Evolutionary conservation across 1,140 invertebrate genomes (phyloP).

Genomic region (Neotoxoptera formosana): DNA sequence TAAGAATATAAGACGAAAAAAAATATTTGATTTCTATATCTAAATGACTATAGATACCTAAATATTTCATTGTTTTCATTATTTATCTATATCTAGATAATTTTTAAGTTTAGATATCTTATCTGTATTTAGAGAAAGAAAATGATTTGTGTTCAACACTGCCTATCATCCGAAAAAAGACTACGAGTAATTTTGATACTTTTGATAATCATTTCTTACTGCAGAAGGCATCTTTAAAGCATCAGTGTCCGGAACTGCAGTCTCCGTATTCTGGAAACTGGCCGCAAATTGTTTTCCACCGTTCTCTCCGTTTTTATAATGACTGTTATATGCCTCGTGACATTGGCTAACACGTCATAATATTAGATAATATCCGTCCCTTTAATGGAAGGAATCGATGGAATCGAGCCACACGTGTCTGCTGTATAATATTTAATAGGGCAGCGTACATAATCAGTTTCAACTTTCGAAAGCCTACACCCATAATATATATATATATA

Average conservation of each 20-base stretch:
- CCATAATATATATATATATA: not conserved
- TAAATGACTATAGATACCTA: too few species aligned
- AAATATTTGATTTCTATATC: too few species aligned
- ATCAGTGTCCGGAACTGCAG: not conserved
- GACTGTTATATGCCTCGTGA: not conserved
- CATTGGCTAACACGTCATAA: not conserved
- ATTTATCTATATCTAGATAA: too few species aligned
- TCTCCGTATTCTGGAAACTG: not conserved
- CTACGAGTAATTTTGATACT: too few species aligned
- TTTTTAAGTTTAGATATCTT: too few species aligned
- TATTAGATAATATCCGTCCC: constrained; percentile 4
- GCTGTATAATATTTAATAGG: not conserved
- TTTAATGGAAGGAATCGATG: not conserved
- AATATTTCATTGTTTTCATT: too few species aligned
- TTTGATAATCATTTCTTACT: not conserved
- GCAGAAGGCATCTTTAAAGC: not conserved
- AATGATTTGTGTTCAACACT: too few species aligned
- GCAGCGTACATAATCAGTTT: not conserved
- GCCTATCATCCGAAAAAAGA: not conserved
- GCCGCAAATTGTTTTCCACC: not conserved
- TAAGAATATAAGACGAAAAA: too few species aligned
- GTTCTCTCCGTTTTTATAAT: not conserved
- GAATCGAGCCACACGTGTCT: not conserved
- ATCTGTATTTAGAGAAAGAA: too few species aligned
- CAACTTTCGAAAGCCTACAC: not conserved